Base-by-base conservation (phyloP, 37 sponge, comb jelly and placozoan genomes). In the Chondrosia reniformis region DNA sequence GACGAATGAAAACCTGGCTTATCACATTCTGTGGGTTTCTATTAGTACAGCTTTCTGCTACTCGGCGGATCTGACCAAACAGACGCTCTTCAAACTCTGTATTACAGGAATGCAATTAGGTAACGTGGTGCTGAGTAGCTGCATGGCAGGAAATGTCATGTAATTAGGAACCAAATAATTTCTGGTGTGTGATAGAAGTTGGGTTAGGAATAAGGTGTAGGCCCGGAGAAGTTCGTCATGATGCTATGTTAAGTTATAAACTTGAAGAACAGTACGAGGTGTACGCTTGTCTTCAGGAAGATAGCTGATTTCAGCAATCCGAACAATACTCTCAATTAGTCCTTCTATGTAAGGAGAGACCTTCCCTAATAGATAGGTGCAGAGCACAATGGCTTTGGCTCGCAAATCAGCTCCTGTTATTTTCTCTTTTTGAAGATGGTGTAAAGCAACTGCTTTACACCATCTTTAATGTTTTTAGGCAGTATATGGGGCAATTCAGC, bases 191-290 rank as follows among this genome's bases (percentile, higher is more conserved):
- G 33, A 32, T 33, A 38, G 21, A 31, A 24, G 3, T 31, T 30
- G 80, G 67, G 2, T 38, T 31, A 12, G 66, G 49, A 21, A 79
- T 19, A 32, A 79, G 38, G 57, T 79, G 34, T 45, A 45, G 34
- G 59, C 33, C 15, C 25, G n/a, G 21, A 74, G 69, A 24, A 71
- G 41, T 42, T 71, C 73, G 42, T 81, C 58, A 25, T 81, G 81
- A 30, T 42, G 33, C 81, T 73, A 81, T n/a, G 73, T 54, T 40
- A 9, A 37, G 42, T 81, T 81, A 55, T 81, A 81, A 17, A 81
- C 73, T 24, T 36, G 38, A 30, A 81, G 73, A 7, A 81, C 27
- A 38, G 42, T 52, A 17, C 46, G 75, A 36, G 81, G 73, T 40
- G 36, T 55, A 39, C 81, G 72, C 33, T 72, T 21, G 9, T 33